phyloP scores from a whole-genome alignment of 2,888 invertebrate species.

The Limnephilus rhombicus region DNA sequence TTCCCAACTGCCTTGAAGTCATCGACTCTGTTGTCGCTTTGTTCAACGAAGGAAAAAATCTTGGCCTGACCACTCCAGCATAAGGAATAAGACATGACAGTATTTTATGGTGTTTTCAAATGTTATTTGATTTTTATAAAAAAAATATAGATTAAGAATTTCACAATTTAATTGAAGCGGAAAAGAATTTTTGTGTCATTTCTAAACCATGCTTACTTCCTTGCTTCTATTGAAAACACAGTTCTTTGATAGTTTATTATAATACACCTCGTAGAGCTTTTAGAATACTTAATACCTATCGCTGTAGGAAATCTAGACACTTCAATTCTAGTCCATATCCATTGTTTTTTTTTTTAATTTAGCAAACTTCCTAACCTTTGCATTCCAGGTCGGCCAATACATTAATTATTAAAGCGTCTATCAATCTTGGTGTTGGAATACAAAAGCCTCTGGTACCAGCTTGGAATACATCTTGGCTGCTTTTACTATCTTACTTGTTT shows the following conservation, averaged over 20 bases:
- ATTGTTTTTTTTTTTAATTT: too few species aligned
- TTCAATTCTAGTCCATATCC: too few species aligned
- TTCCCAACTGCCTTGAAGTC: constrained; percentile 79
- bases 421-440: not conserved
- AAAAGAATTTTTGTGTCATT: not conserved
- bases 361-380: not conserved
- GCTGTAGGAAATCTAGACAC: too few species aligned
- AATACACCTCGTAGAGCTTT: too few species aligned
- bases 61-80: constrained; percentile 18
- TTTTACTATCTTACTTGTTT: not conserved
- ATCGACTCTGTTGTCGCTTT: constrained; percentile 77
- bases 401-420: not conserved
- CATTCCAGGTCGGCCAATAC: not conserved
- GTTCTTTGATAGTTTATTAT: too few species aligned
- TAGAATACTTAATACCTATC: too few species aligned
- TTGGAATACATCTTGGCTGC: not conserved
- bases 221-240: not conserved
- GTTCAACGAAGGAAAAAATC: constrained; percentile 68
- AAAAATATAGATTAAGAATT: not conserved
- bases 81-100: not conserved
- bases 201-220: not conserved
- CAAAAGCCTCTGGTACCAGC: not conserved
- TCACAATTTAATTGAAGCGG: not conserved
- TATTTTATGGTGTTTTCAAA: not conserved
- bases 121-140: not conserved